A percentile compares a stretch with the other conserved stretches of the same genome.
These are phyloP conservation scores for Drosophila cognata DNA, from an alignment of 2,888 invertebrate species.

Conservation along the genomic window DNA sequence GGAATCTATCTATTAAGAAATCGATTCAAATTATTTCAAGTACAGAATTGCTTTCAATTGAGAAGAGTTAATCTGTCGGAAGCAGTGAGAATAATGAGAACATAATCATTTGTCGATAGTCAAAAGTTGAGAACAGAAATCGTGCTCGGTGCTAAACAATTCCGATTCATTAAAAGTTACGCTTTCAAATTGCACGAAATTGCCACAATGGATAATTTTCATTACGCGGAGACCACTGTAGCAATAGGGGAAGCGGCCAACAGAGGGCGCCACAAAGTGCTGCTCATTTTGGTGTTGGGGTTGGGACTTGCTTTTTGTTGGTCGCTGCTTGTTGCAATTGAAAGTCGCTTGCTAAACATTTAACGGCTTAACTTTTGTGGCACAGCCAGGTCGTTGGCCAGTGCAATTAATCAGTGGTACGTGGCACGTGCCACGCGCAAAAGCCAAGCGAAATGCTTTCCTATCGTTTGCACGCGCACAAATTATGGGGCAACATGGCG, in stretches of 20 bases:
- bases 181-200: background rate
- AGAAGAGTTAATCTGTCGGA: background rate
- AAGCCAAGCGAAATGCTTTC: constrained; percentile 20
- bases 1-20: background rate
- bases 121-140: background rate
- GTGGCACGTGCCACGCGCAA: constrained; percentile 56
- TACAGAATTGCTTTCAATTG: background rate
- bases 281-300: background rate
- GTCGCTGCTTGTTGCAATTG: constrained; percentile 27
- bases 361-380: constrained; percentile 63
- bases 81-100: background rate
- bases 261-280: constrained; percentile 27
- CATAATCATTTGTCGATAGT: background rate
- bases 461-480: constrained; percentile 67
- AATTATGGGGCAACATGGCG: constrained; percentile 53
- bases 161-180: background rate
- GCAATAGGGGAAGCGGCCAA: constrained; percentile 11
- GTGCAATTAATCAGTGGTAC: constrained; percentile 74
- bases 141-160: background rate
- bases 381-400: background rate
- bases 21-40: too few relatives aligned
- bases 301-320: constrained; percentile 2
- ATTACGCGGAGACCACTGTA: background rate
- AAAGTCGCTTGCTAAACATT: constrained; percentile 52
- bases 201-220: background rate